These are phyloP conservation scores for Nycticebus coucang DNA, from an alignment of 2,113 vertebrate species.

Conservation along the genomic window DNA sequence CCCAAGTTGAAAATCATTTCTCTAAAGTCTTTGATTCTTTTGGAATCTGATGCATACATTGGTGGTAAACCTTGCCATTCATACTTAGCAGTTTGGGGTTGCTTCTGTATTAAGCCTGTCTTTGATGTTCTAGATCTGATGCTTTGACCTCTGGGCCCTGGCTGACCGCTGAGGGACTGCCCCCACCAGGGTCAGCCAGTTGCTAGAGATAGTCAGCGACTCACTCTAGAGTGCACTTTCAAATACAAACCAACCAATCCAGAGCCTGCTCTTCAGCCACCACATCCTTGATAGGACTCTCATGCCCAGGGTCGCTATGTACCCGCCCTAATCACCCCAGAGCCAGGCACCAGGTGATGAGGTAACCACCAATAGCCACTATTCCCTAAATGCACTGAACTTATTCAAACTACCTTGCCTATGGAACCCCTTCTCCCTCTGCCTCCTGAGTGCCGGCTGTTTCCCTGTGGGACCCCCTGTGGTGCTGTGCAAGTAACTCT, in stretches of 20 bases:
- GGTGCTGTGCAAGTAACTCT: not conserved
- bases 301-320: not conserved
- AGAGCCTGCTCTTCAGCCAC: not conserved
- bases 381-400: not conserved
- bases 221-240: not conserved
- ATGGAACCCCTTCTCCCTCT: accelerated
- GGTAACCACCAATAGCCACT: not conserved
- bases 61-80: not conserved
- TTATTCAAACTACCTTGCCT: not conserved
- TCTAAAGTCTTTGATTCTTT: not conserved
- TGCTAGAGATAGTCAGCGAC: not conserved
- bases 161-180: not conserved
- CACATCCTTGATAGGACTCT: not conserved
- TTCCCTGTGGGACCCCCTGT: accelerated
- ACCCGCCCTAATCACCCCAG: not conserved
- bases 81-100: not conserved
- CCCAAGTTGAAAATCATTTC: not conserved
- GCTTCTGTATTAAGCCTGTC: not conserved
- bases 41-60: not conserved
- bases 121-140: not conserved
- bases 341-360: not conserved
- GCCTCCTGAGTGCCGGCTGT: not conserved
- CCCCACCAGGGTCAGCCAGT: not conserved
- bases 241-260: not conserved
- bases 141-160: not conserved